Evolutionary conservation across 2,888 invertebrate species (phyloP).

Genomic region (Celastrina argiolus): DNA sequence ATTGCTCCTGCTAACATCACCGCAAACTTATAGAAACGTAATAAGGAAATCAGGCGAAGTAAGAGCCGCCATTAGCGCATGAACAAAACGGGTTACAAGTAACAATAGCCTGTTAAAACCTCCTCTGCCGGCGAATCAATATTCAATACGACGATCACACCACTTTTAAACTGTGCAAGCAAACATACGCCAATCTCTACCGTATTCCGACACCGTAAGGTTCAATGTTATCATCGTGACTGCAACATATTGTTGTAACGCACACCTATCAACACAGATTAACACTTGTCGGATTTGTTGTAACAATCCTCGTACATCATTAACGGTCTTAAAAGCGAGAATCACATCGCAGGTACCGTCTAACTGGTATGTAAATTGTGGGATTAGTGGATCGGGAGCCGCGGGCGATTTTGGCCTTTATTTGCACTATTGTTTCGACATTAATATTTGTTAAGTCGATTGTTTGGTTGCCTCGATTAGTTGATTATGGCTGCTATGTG

Average conservation of each 20-base stretch:
- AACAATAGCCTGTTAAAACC: slow-evolving; percentile 36
- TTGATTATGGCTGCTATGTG: not conserved
- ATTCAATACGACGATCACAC: slow-evolving; percentile 11
- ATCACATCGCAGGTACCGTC: slow-evolving; percentile 31
- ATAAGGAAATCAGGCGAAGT: not conserved
- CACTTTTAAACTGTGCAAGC: not conserved
- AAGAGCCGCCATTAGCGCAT: not conserved
- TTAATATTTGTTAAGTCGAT: not conserved
- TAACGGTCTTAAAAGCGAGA: slow-evolving; percentile 30
- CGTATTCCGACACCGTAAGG: not conserved
- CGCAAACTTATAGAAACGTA: not conserved
- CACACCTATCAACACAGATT: slow-evolving; percentile 28
- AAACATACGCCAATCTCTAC: not conserved
- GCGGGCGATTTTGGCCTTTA: slow-evolving; percentile 23
- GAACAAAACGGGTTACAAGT: slow-evolving; percentile 25
- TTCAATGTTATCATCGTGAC: not conserved
- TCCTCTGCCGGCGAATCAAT: slow-evolving; percentile 25
- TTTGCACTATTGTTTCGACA: not conserved
- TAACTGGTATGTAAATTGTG: slow-evolving; percentile 30
- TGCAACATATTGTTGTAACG: slow-evolving; percentile 13
- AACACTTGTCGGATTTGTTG: slow-evolving; percentile 27
- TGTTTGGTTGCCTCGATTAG: not conserved
- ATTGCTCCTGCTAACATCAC: not conserved
- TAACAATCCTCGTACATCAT: slow-evolving; percentile 29
- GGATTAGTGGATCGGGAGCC: slow-evolving; percentile 23